Conservation (phyloP, 1,140 invertebrate genomes). For the Philopotamus ludificatus region DNA sequence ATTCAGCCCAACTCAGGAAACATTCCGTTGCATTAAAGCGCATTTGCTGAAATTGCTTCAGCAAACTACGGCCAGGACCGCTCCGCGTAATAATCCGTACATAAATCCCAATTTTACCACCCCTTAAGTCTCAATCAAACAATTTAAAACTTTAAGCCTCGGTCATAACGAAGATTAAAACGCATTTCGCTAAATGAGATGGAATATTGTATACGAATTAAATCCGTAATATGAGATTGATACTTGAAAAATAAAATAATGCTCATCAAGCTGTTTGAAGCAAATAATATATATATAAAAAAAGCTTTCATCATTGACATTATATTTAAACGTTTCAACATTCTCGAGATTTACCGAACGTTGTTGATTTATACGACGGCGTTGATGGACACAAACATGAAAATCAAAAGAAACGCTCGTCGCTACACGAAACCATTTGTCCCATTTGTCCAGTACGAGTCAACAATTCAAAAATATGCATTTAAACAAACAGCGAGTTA, state of each 20-base stretch:
- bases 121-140: not conserved
- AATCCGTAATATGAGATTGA: not conserved
- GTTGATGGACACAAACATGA: no score
- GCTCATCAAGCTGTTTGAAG: no score
- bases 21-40: constrained; percentile 27
- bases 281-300: no score
- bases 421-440: not conserved
- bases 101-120: not conserved
- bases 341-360: no score
- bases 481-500: not conserved
- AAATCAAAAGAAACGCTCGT: no score
- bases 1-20: constrained; percentile 12
- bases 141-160: not conserved
- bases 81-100: not conserved
- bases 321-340: no score
- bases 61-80: constrained; percentile 15
- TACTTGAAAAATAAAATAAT: no score
- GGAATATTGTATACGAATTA: not conserved
- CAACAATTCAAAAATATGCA: not conserved
- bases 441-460: not conserved
- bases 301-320: no score
- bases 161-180: not conserved
- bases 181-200: not conserved
- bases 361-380: no score
- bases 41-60: constrained; percentile 31